These are phyloP conservation scores for Amphipyra berbera DNA, from an alignment of 2,888 invertebrate species.

Conservation along the genomic window DNA sequence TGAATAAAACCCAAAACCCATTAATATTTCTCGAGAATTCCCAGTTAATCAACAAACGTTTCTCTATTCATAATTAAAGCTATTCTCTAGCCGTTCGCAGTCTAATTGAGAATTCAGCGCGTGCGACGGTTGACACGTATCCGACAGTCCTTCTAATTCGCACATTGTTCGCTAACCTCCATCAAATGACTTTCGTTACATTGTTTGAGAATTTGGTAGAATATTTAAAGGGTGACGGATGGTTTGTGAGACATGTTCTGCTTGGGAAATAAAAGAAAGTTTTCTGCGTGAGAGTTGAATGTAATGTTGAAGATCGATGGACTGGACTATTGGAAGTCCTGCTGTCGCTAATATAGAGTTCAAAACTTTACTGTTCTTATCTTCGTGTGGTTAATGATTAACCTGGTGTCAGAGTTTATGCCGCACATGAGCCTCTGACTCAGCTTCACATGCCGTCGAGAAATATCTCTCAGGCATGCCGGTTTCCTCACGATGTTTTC, in stretches of 20 bases:
- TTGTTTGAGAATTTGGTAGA: conserved; percentile 30
- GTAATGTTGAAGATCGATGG: background rate
- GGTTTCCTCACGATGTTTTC: too few relatives aligned
- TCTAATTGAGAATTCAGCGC: conserved; percentile 60
- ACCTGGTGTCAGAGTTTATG: too few relatives aligned
- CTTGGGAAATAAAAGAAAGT: conserved; percentile 1
- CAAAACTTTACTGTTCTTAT: too few relatives aligned
- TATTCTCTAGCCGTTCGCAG: conserved; percentile 37
- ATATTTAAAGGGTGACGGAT: conserved; percentile 40
- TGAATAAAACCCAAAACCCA: conserved; percentile 11
- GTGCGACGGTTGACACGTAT: conserved; percentile 47
- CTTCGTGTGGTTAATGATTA: too few relatives aligned
- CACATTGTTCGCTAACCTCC: conserved; percentile 49
- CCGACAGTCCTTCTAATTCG: conserved; percentile 54
- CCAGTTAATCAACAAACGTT: conserved; percentile 48
- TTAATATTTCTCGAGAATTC: conserved; percentile 49
- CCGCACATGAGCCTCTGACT: too few relatives aligned
- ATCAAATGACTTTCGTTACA: conserved; percentile 39
- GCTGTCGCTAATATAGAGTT: too few relatives aligned
- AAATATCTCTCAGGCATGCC: too few relatives aligned
- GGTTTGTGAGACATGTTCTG: conserved; percentile 11
- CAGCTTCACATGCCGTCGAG: too few relatives aligned
- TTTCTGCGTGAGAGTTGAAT: background rate
- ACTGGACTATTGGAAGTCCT: too few relatives aligned
- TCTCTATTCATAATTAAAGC: conserved; percentile 57